Evolutionary conservation across 23 tunicate genomes (phyloP), one percentile per base, ranked within the genome.

Genomic region (Clavelina lepadiformis): DNA sequence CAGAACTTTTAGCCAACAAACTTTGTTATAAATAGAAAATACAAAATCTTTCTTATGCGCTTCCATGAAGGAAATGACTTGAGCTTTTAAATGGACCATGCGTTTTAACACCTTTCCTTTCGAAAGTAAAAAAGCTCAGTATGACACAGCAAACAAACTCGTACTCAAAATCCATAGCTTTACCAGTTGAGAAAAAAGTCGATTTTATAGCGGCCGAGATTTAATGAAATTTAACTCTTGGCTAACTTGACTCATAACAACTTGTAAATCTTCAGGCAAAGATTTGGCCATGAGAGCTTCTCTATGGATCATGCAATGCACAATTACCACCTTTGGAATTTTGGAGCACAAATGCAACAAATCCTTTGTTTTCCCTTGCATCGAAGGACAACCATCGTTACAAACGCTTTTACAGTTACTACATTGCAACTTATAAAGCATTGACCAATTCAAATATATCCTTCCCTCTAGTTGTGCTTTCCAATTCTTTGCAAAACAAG

Each of bases 1-100:
- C 73, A 67, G 31, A 47, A 67, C 73, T 67, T 67, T 11, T 63
- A 67, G 28, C 71, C 64, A 67, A 63, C 60, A 27, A 67, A 36
- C n/a, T 3, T 65, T 5, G 71, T 65, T 55, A 2, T 65, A 31
- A 65, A 68, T 30, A 50, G 74, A 68, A 65, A 65, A 65, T 44
- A 54, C 56, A 5, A 65, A 65, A 31, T 65, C 71, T 65, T 65
- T 65, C 45, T 65, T 65, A 2, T 38, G 63, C 30, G 28, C 63
- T 57, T 57, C 63, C 63, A 57, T 57, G 36, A 57, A 57, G 30
- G 63, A 57, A 57, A 7, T 57, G 28, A 57, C 63, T 57, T 57
- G 30, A 57, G 63, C 2, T 57, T 57, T 57, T 5, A 57, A 57
- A 3, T 57, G 63, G 30, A 57, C 63, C 63, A 57, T 22, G 22